phyloP scores from a whole-genome alignment of 2,797 vertebrate species.

The Esox masquinongy region DNA sequence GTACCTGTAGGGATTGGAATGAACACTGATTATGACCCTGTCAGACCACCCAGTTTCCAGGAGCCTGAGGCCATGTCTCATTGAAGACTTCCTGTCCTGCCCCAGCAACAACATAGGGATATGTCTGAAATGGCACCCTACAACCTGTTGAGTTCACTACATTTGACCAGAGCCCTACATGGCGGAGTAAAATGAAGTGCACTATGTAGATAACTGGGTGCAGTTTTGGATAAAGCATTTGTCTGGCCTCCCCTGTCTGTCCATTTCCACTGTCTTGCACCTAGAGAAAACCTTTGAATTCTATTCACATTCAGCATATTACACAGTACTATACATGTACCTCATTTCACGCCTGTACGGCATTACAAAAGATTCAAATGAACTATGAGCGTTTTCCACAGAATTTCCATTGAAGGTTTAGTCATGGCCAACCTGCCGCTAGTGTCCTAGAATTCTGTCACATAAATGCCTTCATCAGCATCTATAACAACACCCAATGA shows the following conservation, averaged over 20 bases:
- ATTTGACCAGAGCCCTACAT: background rate
- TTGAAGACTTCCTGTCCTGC: background rate
- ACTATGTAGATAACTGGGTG: background rate
- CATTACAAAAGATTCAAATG: constrained; percentile 35
- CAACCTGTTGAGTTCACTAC: too few relatives aligned
- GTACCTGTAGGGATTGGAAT: constrained; percentile 25
- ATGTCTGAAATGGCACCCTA: too few relatives aligned
- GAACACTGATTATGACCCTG: constrained; percentile 8
- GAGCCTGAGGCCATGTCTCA: too few relatives aligned
- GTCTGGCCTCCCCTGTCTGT: background rate
- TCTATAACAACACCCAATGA: constrained; percentile 23
- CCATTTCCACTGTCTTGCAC: constrained; percentile 35
- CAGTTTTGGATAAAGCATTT: background rate
- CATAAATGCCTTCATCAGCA: constrained; percentile 32
- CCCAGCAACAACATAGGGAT: background rate
- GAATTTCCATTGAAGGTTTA: constrained; percentile 61
- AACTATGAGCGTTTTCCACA: constrained; percentile 14
- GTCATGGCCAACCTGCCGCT: constrained; percentile 67
- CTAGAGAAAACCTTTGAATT: constrained; percentile 32
- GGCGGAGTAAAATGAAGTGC: background rate
- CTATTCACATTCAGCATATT: constrained; percentile 24
- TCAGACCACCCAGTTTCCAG: constrained; percentile 19
- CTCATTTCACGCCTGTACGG: constrained; percentile 35
- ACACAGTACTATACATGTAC: constrained; percentile 22
- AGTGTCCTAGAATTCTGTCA: constrained; percentile 53